Conservation (phyloP, 2,888 invertebrate species). For the Erebia palarica region DNA sequence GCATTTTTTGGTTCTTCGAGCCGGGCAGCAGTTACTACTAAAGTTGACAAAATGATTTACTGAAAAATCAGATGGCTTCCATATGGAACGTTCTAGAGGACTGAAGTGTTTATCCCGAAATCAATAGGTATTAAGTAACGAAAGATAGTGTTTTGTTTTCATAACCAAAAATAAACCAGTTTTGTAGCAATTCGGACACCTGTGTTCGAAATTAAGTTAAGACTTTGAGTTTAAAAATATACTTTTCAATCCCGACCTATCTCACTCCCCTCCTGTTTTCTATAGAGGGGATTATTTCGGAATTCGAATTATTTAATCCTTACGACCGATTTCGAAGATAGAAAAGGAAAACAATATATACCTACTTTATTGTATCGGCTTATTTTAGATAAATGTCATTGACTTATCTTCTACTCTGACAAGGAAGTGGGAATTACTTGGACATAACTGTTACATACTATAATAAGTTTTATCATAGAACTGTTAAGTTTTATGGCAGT, state of each 20-base stretch:
- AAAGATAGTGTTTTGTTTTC: conserved; percentile 8
- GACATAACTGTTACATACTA: no score
- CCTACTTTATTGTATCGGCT: no score
- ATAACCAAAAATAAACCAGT: conserved; percentile 15
- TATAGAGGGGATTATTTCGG: conserved; percentile 41
- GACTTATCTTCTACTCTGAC: no score
- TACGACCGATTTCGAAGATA: neutral
- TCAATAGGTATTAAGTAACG: conserved; percentile 16
- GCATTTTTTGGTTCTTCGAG: neutral
- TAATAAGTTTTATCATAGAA: no score
- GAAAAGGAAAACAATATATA: neutral
- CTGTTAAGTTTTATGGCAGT: no score
- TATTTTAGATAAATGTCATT: no score
- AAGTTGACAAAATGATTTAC: neutral
- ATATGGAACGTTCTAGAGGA: neutral
- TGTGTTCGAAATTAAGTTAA: conserved; percentile 24
- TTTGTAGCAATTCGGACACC: conserved; percentile 28
- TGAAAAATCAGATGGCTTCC: neutral
- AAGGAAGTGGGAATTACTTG: no score
- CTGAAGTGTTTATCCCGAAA: conserved; percentile 14
- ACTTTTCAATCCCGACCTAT: conserved; percentile 47
- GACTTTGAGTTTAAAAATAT: conserved; percentile 31
- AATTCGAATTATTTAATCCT: conserved; percentile 20
- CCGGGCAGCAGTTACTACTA: neutral
- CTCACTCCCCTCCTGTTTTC: conserved; percentile 44